phyloP scores from a whole-genome alignment of 2,888 invertebrate species.

The Salpingus planirostris region DNA sequence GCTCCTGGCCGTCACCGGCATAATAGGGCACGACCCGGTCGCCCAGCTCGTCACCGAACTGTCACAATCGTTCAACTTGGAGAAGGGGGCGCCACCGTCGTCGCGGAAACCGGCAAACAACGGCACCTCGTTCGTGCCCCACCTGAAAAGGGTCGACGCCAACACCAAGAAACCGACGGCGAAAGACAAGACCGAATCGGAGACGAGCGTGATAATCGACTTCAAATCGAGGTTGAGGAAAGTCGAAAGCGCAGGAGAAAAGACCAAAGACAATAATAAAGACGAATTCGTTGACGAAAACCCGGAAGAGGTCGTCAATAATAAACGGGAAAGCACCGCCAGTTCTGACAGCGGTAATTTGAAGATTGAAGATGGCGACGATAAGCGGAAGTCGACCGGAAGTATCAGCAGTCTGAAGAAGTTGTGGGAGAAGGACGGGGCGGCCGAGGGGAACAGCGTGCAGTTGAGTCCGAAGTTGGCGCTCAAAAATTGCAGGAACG shows the following conservation, averaged over 20 bases:
- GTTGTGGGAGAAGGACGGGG: constrained; percentile 76
- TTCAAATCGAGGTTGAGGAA: constrained; percentile 77
- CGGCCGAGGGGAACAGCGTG: constrained; percentile 42
- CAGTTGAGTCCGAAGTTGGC: constrained; percentile 59
- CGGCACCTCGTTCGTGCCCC: constrained; percentile 47
- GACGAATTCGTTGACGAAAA: constrained; percentile 33
- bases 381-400: constrained; percentile 83
- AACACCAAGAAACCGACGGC: constrained; percentile 48
- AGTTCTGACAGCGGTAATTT: constrained; percentile 40
- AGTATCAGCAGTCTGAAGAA: constrained; percentile 88
- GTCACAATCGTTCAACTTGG: constrained; percentile 71
- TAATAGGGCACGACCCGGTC: constrained; percentile 61
- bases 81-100: constrained; percentile 16
- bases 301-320: constrained; percentile 26
- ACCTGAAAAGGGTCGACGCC: constrained; percentile 66
- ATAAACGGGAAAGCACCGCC: constrained; percentile 42
- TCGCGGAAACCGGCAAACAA: constrained; percentile 21
- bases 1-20: constrained; percentile 43
- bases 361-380: constrained; percentile 58
- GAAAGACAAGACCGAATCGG: constrained; percentile 48
- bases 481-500: constrained; percentile 42
- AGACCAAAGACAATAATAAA: constrained; percentile 48
- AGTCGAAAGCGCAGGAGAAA: no score
- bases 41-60: constrained; percentile 74
- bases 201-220: constrained; percentile 61